A percentile compares a stretch with the other conserved stretches of the same genome.
Conservation (phyloP, 2,888 invertebrate species). For the Glyphotaelius pellucidus region DNA sequence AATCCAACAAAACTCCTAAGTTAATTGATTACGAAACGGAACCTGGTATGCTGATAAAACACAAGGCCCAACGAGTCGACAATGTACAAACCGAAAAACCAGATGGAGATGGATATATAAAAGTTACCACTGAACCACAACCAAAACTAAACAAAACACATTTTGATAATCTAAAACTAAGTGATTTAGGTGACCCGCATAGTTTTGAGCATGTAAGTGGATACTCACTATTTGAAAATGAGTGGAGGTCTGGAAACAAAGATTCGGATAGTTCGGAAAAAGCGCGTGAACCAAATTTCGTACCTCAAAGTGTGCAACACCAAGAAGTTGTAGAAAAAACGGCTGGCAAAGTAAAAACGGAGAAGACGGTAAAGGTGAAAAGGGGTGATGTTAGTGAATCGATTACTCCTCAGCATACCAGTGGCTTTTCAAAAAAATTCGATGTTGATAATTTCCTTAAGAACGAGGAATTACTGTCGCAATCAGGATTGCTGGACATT, state of each 20-base stretch:
- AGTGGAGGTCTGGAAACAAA: neutral
- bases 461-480: neutral
- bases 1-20: neutral
- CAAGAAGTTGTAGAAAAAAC: no score
- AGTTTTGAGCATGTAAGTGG: neutral
- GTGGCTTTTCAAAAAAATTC: neutral
- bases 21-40: neutral
- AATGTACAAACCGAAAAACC: neutral
- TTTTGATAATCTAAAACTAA: neutral
- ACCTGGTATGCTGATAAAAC: neutral
- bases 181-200: neutral
- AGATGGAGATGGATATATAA: neutral
- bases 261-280: neutral
- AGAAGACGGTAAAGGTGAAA: neutral
- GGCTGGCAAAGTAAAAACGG: no score
- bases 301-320: neutral
- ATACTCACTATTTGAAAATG: neutral
- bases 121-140: neutral
- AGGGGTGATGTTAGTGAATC: neutral
- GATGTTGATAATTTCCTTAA: neutral
- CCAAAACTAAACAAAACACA: neutral
- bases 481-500: neutral
- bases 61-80: neutral
- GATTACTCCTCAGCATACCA: neutral
- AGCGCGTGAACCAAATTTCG: neutral